These are phyloP conservation scores for Echinarachnius parma DNA, from an alignment of 53 echinoderm and acorn worm genomes.

Conservation along the genomic window DNA sequence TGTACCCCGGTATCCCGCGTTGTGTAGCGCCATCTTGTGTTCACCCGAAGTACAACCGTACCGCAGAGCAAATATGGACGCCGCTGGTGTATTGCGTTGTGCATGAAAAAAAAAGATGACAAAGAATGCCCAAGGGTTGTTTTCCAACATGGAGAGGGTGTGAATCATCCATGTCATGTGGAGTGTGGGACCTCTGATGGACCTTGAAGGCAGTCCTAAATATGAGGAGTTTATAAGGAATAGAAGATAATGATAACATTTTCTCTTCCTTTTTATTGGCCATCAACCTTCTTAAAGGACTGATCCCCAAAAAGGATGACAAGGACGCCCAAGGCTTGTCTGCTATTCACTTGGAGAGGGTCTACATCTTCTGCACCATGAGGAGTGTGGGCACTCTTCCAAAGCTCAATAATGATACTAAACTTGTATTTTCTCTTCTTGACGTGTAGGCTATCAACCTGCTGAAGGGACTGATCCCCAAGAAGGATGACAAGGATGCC, in stretches of 20 bases:
- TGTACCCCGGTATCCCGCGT: too few relatives aligned
- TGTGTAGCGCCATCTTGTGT: too few relatives aligned
- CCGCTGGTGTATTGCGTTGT: too few relatives aligned
- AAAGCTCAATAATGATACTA: constrained; percentile 71
- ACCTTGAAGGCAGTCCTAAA: constrained; percentile 74
- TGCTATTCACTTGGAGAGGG: constrained; percentile 59
- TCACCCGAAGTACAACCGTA: too few relatives aligned
- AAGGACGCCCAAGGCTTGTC: too few relatives aligned
- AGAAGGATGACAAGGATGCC: constrained; percentile 91
- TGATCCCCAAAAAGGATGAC: too few relatives aligned
- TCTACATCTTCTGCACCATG: constrained; percentile 83
- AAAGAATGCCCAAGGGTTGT: too few relatives aligned
- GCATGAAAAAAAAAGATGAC: too few relatives aligned
- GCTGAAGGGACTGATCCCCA: constrained; percentile 82
- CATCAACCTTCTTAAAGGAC: constrained; percentile 81
- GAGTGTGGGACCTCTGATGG: constrained; percentile 82
- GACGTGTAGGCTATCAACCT: constrained; percentile 74
- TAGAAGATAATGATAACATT: too few relatives aligned
- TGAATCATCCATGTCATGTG: constrained; percentile 86
- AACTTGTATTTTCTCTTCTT: constrained; percentile 24
- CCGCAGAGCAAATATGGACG: too few relatives aligned
- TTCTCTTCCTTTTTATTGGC: constrained; percentile 25
- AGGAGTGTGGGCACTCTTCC: constrained; percentile 86
- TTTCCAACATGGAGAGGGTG: constrained; percentile 60
- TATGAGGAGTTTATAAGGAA: too few relatives aligned